phyloP scores from a whole-genome alignment of 2,113 vertebrate genomes.

The Aptenodytes forsteri region DNA sequence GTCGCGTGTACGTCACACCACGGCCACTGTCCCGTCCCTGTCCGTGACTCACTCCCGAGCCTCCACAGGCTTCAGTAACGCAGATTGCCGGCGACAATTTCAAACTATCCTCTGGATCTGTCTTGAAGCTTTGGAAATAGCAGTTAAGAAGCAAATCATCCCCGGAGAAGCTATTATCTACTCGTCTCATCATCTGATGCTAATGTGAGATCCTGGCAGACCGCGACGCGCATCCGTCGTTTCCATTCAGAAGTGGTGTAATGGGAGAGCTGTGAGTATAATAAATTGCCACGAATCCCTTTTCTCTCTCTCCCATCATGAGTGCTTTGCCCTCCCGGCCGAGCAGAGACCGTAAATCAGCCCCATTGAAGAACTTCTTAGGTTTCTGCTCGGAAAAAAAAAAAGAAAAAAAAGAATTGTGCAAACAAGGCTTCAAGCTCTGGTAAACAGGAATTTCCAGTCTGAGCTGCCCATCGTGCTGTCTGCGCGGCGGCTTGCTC shows the following conservation, averaged over 20 bases:
- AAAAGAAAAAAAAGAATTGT: neutral
- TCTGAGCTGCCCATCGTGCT: neutral
- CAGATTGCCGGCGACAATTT: neutral
- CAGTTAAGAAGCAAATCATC: neutral
- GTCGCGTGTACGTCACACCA: neutral
- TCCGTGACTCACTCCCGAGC: neutral
- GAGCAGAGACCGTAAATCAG: neutral
- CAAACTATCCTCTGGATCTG: neutral
- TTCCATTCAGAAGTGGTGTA: neutral
- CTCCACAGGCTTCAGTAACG: neutral
- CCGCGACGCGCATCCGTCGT: fast-evolving
- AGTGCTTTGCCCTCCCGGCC: neutral
- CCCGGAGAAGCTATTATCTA: neutral
- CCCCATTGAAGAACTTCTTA: neutral
- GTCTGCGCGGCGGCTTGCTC: neutral
- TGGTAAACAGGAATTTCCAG: neutral
- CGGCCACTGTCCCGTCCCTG: neutral
- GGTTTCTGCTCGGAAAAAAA: neutral
- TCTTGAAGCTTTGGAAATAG: neutral
- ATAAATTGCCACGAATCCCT: neutral
- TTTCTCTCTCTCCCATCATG: neutral
- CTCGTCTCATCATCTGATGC: neutral
- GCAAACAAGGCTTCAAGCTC: neutral
- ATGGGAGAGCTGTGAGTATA: neutral
- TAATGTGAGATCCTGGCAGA: neutral